Base-by-base conservation (phyloP, 1,140 invertebrate genomes). In the Aethina tumida region DNA sequence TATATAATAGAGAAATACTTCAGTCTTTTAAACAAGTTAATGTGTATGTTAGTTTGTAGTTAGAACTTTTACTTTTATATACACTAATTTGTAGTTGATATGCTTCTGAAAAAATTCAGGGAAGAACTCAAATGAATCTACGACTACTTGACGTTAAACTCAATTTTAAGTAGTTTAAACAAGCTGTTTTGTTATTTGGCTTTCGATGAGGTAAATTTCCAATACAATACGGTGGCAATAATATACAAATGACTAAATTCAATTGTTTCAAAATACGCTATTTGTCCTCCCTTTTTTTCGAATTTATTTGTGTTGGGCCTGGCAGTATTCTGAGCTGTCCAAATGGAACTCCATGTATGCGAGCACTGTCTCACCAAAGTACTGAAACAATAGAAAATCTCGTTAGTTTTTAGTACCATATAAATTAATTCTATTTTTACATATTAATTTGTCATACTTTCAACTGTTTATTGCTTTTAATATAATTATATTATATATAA, bases 341-440 rank as follows among this genome's bases (percentile, higher is more conserved):
- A 88, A 79, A 73, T 87, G 81, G 84, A 91, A 92, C 87, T 92
- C 88, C 88, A 91, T 93, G 84, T 86, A 90, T 84, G 83, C 55
- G 50, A 59, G 52, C 30, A 62, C 58, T 45, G 52, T 52, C 56
- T 60, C 59, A 55, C 59, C 59, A 54, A 62, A 49, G 50, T 54
- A 59, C 59, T 62, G 52, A 49, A 56, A 50, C 32, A 49, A 39
- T 42, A 46, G 32, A 49, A 8, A 13, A 20, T 3, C 4, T 6
- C 5, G 4, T 6, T 31, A 5, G 13, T n/a, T 12, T 4, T 5
- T 4, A 27, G 26, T 27, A 4, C 5, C n/a, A 7, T 22, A 6
- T 22, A 22, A 22, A 22, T 22, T n/a, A 22, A n/a, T 22, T 22
- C 21, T 22, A 6, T 7, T n/a, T n/a, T 22, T 22, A n/a, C 6